These are phyloP conservation scores for Pecten maximus DNA, from an alignment of 2,888 invertebrate genomes.

Conservation along the genomic window DNA sequence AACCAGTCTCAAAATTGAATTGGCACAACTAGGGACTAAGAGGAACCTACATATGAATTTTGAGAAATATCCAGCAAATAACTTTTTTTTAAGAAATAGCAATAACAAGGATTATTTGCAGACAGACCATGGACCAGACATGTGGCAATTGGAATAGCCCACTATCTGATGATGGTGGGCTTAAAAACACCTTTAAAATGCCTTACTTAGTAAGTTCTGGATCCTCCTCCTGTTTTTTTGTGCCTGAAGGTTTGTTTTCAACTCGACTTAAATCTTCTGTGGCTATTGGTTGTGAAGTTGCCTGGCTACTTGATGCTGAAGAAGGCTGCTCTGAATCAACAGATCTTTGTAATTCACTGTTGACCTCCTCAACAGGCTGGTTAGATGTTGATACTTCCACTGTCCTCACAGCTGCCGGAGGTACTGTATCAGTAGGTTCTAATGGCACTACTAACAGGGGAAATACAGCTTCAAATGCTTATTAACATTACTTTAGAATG, in stretches of 20 bases:
- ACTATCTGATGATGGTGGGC: too few species aligned
- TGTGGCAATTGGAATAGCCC: too few species aligned
- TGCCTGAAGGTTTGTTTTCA: neutral
- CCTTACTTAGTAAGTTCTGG: slow-evolving; percentile 57
- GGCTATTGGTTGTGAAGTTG: neutral
- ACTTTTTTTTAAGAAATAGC: too few species aligned
- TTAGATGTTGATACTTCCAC: slow-evolving; percentile 44
- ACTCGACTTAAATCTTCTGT: neutral
- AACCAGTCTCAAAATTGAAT: too few species aligned
- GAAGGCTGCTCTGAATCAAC: neutral
- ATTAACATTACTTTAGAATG: too few species aligned
- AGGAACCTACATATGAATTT: too few species aligned
- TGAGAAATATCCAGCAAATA: too few species aligned
- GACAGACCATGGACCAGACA: too few species aligned
- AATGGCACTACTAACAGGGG: neutral
- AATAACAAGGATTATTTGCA: too few species aligned
- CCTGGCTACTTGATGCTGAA: neutral
- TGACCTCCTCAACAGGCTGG: neutral
- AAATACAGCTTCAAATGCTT: neutral
- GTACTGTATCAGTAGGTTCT: slow-evolving; percentile 41
- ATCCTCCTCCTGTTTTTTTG: slow-evolving; percentile 52
- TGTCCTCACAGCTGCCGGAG: slow-evolving; percentile 43
- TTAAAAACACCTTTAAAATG: too few species aligned
- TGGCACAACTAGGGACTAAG: too few species aligned
- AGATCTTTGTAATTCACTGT: neutral